Percentiles rank a stretch among this genome's conserved stretches.
phyloP scores from a whole-genome alignment of 2,113 vertebrate genomes.

The Equus quagga region DNA sequence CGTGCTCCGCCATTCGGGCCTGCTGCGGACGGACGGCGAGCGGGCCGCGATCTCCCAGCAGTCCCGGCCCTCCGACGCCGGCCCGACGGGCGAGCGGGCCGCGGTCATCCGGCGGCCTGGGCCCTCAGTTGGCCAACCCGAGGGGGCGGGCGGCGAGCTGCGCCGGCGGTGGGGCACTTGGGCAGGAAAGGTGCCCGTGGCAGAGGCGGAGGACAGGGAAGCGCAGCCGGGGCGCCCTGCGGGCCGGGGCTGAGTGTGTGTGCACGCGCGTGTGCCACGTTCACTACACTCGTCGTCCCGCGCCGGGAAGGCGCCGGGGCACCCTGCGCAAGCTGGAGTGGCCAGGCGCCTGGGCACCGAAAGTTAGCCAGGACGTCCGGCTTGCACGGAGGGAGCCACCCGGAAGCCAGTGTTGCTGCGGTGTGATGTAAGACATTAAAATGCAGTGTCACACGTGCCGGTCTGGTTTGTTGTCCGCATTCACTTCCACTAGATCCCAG shows the following conservation, averaged over 20 bases:
- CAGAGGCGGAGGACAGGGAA: too few relatives aligned
- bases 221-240: too few relatives aligned
- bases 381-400: neutral
- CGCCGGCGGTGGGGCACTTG: fast-evolving
- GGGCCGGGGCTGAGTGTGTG: neutral
- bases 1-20: neutral
- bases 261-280: too few relatives aligned
- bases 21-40: neutral
- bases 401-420: too few relatives aligned
- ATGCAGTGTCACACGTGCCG: neutral
- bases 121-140: too few relatives aligned
- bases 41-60: neutral
- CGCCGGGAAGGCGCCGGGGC: neutral
- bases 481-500: too few relatives aligned
- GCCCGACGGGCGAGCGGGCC: neutral
- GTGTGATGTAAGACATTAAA: neutral
- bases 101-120: neutral
- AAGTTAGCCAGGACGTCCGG: fast-evolving
- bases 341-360: neutral
- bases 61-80: neutral
- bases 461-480: neutral
- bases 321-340: too few relatives aligned
- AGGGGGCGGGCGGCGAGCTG: too few relatives aligned
- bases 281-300: too few relatives aligned
- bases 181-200: neutral